Conservation (phyloP, 2,888 invertebrate species). For the Fragum whitleyi region DNA sequence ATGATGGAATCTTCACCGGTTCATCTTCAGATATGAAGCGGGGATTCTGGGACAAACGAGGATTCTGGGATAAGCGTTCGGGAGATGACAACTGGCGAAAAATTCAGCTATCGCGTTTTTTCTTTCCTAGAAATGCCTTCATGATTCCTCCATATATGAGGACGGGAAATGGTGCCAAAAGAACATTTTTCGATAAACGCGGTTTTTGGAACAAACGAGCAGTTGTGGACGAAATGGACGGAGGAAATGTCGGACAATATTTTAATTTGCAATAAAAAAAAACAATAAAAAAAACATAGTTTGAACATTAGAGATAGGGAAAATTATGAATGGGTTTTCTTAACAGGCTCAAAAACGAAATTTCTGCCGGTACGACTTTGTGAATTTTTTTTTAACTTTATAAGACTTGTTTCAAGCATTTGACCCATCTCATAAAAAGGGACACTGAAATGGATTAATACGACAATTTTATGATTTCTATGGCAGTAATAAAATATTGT, state of each 20-base stretch:
- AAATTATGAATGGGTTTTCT: too few species aligned
- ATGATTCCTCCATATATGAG: constrained; percentile 37
- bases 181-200: constrained; percentile 37
- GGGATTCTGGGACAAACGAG: constrained; percentile 60
- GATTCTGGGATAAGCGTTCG: constrained; percentile 55
- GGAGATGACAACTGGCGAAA: constrained; percentile 8
- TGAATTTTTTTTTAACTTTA: too few species aligned
- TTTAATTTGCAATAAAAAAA: not conserved
- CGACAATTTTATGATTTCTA: too few species aligned
- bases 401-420: too few species aligned
- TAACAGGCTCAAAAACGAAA: too few species aligned
- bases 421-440: too few species aligned
- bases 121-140: constrained; percentile 49
- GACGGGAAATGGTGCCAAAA: not conserved
- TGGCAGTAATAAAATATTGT: too few species aligned
- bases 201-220: constrained; percentile 57
- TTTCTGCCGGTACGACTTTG: too few species aligned
- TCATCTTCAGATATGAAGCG: constrained; percentile 34
- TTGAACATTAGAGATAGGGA: not conserved
- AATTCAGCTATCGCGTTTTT: constrained; percentile 47
- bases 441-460: too few species aligned
- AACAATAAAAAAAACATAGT: not conserved
- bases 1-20: constrained; percentile 2
- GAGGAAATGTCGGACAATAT: not conserved
- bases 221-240: constrained; percentile 4